A percentile compares a stretch with the other conserved stretches of the same genome.
Evolutionary conservation across 2,888 invertebrate species (phyloP).

Genomic region (Myathropa florea): DNA sequence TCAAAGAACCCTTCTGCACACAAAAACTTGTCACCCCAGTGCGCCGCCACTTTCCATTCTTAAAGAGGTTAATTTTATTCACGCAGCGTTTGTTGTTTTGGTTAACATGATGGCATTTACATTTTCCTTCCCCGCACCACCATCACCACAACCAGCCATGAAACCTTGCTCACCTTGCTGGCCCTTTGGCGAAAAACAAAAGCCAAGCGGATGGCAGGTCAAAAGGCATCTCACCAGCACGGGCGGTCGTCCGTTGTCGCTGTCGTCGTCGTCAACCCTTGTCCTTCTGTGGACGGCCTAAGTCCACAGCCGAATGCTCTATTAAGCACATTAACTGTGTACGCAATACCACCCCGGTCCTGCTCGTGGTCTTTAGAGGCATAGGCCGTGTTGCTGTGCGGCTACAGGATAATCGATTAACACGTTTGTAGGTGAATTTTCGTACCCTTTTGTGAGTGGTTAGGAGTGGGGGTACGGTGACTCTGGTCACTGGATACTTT

Average conservation of each 20-base stretch:
- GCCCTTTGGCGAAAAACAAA: conserved; percentile 46
- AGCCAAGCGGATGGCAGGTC: conserved; percentile 14
- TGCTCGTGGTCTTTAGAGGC: not conserved
- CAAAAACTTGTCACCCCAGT: not conserved
- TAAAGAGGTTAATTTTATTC: conserved; percentile 59
- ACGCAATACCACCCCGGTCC: not conserved
- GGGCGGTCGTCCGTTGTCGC: not conserved
- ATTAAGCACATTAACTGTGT: conserved; percentile 50
- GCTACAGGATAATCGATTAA: conserved; percentile 52
- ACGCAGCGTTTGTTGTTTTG: conserved; percentile 52
- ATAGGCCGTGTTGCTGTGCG: conserved; percentile 6
- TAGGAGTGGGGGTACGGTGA: not conserved
- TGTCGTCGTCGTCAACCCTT: conserved; percentile 13
- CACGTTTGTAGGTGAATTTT: conserved; percentile 23
- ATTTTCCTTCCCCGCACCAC: conserved; percentile 11
- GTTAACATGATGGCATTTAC: conserved; percentile 53
- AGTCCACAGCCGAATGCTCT: conserved; percentile 49
- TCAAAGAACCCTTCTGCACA: not conserved
- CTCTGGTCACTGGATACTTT: not conserved
- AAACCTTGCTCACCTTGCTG: not conserved
- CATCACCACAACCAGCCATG: not conserved
- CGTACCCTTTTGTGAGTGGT: conserved; percentile 23
- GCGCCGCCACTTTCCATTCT: conserved; percentile 14
- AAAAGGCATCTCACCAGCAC: not conserved
- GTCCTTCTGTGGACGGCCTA: conserved; percentile 20